phyloP scores from a whole-genome alignment of 2,888 invertebrate genomes.

The Mimas tiliae region DNA sequence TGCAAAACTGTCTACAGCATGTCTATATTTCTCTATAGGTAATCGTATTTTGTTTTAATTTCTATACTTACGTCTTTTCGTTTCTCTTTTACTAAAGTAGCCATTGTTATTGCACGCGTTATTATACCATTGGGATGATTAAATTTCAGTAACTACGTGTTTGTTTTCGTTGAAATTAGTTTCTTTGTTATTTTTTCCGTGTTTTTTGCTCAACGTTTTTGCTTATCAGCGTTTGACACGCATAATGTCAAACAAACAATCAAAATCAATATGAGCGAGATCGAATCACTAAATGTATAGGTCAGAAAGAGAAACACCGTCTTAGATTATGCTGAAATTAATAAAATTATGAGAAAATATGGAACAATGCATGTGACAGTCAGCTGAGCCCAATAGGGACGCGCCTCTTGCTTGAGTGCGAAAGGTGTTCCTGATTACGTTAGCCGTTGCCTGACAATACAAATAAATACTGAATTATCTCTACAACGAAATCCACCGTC shows the following conservation, averaged over 20 bases:
- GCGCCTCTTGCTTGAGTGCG: not conserved
- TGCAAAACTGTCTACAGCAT: too few species aligned
- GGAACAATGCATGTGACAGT: conserved; percentile 1
- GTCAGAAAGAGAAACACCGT: not conserved
- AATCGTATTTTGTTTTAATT: not conserved
- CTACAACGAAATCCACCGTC: too few species aligned
- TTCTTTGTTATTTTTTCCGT: conserved; percentile 31
- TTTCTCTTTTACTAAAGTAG: conserved; percentile 75
- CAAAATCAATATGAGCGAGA: conserved; percentile 7
- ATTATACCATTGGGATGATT: not conserved
- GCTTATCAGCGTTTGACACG: not conserved
- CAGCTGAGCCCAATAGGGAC: not conserved
- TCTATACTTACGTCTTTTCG: conserved; percentile 59
- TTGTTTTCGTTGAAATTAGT: conserved; percentile 7
- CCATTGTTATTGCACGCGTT: conserved; percentile 51
- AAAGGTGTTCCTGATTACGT: too few species aligned
- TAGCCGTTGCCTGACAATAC: too few species aligned
- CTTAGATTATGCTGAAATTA: not conserved
- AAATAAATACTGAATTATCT: too few species aligned
- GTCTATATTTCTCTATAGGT: too few species aligned
- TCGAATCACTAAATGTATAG: not conserved
- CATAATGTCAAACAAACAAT: not conserved
- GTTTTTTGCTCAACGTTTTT: conserved; percentile 18
- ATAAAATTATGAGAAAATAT: not conserved
- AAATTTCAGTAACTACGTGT: not conserved